Evolutionary conservation across 2,797 vertebrate genomes (phyloP), one percentile per base, ranked within the genome.

Genomic region (Tolypeutes matacus): DNA sequence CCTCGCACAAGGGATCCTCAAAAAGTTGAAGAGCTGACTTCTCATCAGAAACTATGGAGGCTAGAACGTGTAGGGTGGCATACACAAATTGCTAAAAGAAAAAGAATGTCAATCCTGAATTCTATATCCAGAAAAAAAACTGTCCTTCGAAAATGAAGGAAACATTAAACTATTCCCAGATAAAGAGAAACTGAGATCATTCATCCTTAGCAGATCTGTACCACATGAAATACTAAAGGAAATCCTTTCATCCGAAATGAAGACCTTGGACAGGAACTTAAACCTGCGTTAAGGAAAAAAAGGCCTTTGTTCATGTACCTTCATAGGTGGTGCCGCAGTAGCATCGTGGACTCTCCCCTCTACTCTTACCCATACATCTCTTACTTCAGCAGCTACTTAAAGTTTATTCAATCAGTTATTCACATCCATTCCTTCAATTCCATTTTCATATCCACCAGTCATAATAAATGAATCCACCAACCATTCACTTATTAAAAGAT

Each of bases 321-420:
- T n/a, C 18, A 12, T 3, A 7, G 11, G 29, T 12, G 10, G 12
- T 11, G 8, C 60, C 23, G 3, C 0, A 14, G 53, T 29, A 10
- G 14, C 23, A 15, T 23, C 46, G 34, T 46, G 14, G 21, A 34
- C 21, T 17, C 14, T 39, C 36, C 20, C 7, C 21, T 67, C 49
- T 11, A 18, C 80, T 25, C 42, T 34, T 29, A 2, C 10, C 51
- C 31, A 18, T 42, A 9, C 4, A 1, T 34, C 29, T 70, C 36
- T 67, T 21, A 17, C 4, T 2, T 29, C 60, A 34, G 36, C 49
- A 29, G 18, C 11, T 21, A 20, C 34, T 56, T n/a, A 34, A 31
- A 29, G 17, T 31, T 17, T 23, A 29, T 46, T 46, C 58, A 36
- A 36, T 29, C 29, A 67, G 49, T 42, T 64, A 31, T 7, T 34